Base-by-base conservation (phyloP, 2,888 invertebrate species). In the Pseudanteris insignis region DNA sequence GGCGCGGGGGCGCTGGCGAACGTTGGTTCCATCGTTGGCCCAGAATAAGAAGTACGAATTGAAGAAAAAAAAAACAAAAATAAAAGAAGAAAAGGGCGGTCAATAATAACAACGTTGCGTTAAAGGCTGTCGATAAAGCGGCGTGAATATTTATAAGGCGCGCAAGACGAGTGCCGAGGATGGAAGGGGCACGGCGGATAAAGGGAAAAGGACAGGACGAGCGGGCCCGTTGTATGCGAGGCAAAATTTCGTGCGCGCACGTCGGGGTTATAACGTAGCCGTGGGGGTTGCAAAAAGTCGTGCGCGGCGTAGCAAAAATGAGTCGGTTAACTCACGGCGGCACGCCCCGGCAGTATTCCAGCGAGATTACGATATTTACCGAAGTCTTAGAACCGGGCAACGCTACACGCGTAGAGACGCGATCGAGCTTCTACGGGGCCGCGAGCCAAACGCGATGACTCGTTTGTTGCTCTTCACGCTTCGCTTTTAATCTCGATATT, bases 291-390 rank as follows among this genome's bases (percentile, higher is more conserved):
- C 55, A 55, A 57, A 60, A 48, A 46, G 37, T 44, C 38, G 41
- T 43, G 25, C 33, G 28, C 29, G 29, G 41, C 48, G 44, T 43
- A 53, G 34, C 65, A 69, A 73, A 77, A 77, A 78, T 76, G 74
- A 77, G 77, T 71, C 70, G 71, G 75, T 78, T 78, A 77, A 77
- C 75, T 77, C 75, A 76, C 77, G 50, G 55, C 63, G 76, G 69
- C 78, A 78, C 78, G 78, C 69, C 58, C 71, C 72, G 69, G 67
- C 73, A 69, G 71, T 76, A 74, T 76, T 72, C 68, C 62, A 41
- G 64, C 58, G 65, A 71, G 71, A 74, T 76, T 73, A 76, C 69
- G 71, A 76, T 76, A 75, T 76, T 77, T 75, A 75, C 74, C 70
- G 40, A 59, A 57, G 46, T 58, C 60, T 54, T 53, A 48, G 54